These are phyloP conservation scores for human DNA, from an alignment of 2,113 vertebrate species.

Conservation along the genomic window GRCh38 chr7:106287501-106288000, in stretches of 20 bases:
- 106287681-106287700: too few relatives aligned
- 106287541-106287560: too few relatives aligned
- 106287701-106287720: too few relatives aligned
- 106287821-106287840: not conserved
- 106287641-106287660: too few relatives aligned
- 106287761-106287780: not conserved
- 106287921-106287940: not conserved
- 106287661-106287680: too few relatives aligned
- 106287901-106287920: not conserved
- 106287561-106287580: too few relatives aligned
- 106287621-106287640: too few relatives aligned
- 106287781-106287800: not conserved
- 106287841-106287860: not conserved
- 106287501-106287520: not conserved
- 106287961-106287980: not conserved
- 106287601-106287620: too few relatives aligned
- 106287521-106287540: too few relatives aligned
- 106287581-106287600: too few relatives aligned
- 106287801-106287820: not conserved
- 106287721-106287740: not conserved
- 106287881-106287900: not conserved
- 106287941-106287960: not conserved
- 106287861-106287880: not conserved
- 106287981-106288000: not conserved
- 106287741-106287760: constrained; percentile 8